Conservation (phyloP, 2,113 vertebrate genomes). For the Nettapus auritus region DNA sequence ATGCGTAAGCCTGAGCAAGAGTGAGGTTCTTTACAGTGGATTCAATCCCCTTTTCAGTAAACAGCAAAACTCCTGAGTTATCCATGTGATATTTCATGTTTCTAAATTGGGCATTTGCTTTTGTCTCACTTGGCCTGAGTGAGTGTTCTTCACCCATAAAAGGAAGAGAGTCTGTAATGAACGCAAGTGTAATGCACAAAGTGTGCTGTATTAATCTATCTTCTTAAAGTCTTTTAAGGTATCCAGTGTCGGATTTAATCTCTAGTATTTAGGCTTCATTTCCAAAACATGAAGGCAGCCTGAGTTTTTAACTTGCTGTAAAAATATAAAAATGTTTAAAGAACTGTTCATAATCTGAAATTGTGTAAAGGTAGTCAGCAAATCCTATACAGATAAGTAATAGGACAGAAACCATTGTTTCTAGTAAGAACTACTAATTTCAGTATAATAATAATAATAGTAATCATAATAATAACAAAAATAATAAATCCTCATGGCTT, state of each 20-base stretch:
- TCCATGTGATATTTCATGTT: conserved; percentile 31
- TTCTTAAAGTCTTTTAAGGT: conserved; percentile 39
- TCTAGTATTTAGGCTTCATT: conserved; percentile 11
- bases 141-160: conserved; percentile 54
- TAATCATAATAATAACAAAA: background rate
- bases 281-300: conserved; percentile 5
- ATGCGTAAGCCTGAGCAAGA: fast-evolving
- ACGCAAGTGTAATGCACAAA: background rate
- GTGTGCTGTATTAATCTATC: background rate
- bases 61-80: conserved; percentile 1
- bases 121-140: conserved; percentile 2
- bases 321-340: background rate
- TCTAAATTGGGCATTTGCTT: conserved; percentile 65
- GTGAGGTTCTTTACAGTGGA: background rate
- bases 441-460: background rate
- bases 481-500: background rate
- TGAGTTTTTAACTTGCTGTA: background rate
- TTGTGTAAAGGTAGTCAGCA: background rate
- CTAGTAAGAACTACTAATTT: background rate
- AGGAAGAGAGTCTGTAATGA: conserved; percentile 30
- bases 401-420: background rate
- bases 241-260: background rate
- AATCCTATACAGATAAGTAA: background rate
- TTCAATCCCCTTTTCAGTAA: conserved; percentile 12
- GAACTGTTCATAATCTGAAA: background rate